Base-by-base conservation (phyloP, 2,888 invertebrate species). In the Pocota personata region DNA sequence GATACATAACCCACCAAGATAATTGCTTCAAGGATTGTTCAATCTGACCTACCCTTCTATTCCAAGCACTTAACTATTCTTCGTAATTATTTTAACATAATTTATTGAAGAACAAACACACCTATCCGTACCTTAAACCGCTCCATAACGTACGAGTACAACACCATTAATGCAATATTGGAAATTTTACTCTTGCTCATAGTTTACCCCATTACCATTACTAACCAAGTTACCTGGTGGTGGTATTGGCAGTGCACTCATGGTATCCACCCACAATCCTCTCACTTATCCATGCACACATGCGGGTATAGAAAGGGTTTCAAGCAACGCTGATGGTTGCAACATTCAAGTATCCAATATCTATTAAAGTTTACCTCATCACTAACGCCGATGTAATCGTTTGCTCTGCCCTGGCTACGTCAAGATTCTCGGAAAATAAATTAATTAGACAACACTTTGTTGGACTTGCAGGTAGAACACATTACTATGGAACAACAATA, bases 361-460 rank as follows among this genome's bases (percentile, higher is more conserved):
- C 57, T 10, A 32, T 32, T 7, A 8, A 12, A 27, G 30, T 55
- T 30, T 2, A 16, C 30, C 4, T 5, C 57, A 35, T 37, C 35
- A 58, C 57, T 19, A n/a, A 10, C 57, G 24, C 24, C 40, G 43
- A 43, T 60, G 60, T 60, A 60, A 64, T 64, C 64, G 32, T 16
- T n/a, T 64, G 32, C 27, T 27, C 19, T 16, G 24, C 4, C 0
- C 6, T 1, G 14, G 32, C 32, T 55, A 55, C 40, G 10, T 35
- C 24, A 24, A 32, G 12, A 24, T n/a, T 0, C 55, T 16, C 43
- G 12, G 19, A 55, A 75, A 64, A 30, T 24, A 52, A 52, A 75
- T 73, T 73, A 73, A 73, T 75, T 75, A 32, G 30, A 32, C 73
- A 73, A 52, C 52, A 35, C 14, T 60, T n/a, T n/a, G 24, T 37